phyloP scores from a whole-genome alignment of 2,888 invertebrate species.

The Cheilosia vulpina region DNA sequence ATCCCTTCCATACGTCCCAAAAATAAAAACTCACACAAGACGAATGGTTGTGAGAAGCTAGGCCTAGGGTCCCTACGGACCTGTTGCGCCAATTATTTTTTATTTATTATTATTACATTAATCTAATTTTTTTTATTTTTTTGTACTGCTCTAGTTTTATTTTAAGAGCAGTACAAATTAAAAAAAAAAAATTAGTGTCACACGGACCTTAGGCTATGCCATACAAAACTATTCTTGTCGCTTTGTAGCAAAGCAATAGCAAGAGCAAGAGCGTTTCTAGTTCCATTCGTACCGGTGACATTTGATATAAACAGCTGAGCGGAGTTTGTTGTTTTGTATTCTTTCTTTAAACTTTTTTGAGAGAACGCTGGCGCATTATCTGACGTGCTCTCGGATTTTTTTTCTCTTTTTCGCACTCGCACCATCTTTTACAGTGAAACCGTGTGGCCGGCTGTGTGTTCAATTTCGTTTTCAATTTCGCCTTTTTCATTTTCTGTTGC shows the following conservation, averaged over 20 bases:
- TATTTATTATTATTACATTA: no score
- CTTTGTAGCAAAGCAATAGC: slow-evolving; percentile 27
- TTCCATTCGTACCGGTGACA: slow-evolving; percentile 57
- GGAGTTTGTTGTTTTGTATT: slow-evolving; percentile 46
- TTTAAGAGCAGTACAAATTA: no score
- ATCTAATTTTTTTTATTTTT: no score
- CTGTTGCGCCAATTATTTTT: no score
- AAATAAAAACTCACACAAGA: no score
- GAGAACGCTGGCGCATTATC: slow-evolving; percentile 68
- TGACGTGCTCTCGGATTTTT: slow-evolving; percentile 33
- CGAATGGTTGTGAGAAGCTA: no score
- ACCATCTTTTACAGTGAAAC: slow-evolving; percentile 22
- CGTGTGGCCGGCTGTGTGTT: slow-evolving; percentile 5
- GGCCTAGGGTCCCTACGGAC: no score
- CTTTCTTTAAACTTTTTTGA: slow-evolving; percentile 15
- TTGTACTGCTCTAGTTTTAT: no score
- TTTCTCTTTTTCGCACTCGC: slow-evolving; percentile 30
- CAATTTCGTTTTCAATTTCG: slow-evolving; percentile 73
- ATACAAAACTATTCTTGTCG: slow-evolving; percentile 7
- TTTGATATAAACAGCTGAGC: slow-evolving; percentile 59
- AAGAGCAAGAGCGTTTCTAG: not conserved
- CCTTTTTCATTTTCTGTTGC: slow-evolving; percentile 66
- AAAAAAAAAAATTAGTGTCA: no score
- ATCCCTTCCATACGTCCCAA: no score
- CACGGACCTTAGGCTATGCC: no score